Evolutionary conservation across 2,113 vertebrate genomes (phyloP).

Genomic region (Calypte anna): DNA sequence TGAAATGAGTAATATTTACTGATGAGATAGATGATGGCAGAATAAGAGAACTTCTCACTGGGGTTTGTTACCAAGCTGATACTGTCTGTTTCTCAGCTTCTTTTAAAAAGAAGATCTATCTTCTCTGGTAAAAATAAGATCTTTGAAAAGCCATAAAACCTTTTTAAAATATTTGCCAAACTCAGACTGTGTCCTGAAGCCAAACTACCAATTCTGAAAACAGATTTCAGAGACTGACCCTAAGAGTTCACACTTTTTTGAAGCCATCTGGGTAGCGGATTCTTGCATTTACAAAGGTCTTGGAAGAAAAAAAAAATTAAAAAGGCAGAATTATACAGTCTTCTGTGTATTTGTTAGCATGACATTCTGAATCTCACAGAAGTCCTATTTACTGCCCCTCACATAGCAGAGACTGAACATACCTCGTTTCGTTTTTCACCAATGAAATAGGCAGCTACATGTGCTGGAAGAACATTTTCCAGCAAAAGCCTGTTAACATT

Average conservation of each 20-base stretch:
- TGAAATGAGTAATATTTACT: not conserved
- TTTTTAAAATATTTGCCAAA: not conserved
- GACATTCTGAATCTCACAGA: not conserved
- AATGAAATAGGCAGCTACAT: conserved; percentile 93
- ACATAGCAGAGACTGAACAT: not conserved
- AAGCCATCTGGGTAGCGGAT: not conserved
- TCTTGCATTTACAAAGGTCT: not conserved
- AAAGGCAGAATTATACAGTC: not conserved
- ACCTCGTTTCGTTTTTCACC: conserved; percentile 97
- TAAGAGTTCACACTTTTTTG: not conserved
- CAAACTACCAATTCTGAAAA: not conserved
- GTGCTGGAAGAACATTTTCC: conserved; percentile 96
- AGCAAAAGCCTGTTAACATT: conserved; percentile 95
- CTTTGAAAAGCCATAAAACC: not conserved
- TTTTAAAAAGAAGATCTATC: not conserved
- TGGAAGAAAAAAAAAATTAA: not conserved
- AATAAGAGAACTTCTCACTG: not conserved
- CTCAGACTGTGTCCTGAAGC: not conserved
- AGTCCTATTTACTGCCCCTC: not conserved
- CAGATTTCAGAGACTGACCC: not conserved
- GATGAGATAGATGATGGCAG: not conserved
- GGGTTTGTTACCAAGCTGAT: not conserved
- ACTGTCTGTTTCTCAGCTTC: not conserved
- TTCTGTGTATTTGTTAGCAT: not conserved
- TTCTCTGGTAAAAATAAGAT: not conserved